Base-by-base conservation (phyloP, 2,113 vertebrate species). In the Myotis brandtii region DNA sequence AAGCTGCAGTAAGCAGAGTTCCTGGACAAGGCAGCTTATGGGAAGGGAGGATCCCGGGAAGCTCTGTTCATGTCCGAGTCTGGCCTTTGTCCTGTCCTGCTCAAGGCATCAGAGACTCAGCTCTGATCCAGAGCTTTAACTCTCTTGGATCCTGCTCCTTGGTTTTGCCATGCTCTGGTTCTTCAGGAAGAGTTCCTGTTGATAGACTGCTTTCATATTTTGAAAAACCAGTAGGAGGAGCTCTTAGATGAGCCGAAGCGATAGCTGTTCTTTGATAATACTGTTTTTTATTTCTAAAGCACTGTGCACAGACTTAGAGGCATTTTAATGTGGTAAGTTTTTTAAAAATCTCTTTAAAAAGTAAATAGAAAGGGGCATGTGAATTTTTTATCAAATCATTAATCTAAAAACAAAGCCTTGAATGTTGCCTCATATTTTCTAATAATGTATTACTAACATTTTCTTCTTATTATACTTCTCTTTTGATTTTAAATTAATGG, bases 361-460 rank as follows among this genome's bases (percentile, higher is more conserved):
- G 80, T 94, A 94, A 96, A 93, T 79, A 93, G 91, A 93, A 97
- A 88, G 62, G 91, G 80, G 86, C 83, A 93, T 34, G 59, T 94
- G 69, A 89, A 88, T 96, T 96, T 96, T 96, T 70, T 70, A 96
- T 96, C 56, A 96, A 95, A 66, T 89, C 80, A 94, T 86, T 4
- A 18, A 67, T 97, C 83, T 96, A 86, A 90, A 95, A 95, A 85
- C 72, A 96, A 97, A 96, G 43, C 50, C 50, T 50, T 67, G 37
- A 84, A 67, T 59, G 30, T 69, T 97, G 77, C 34, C 52, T 27
- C 11, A 3, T 91, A 70, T 89, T 97, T 97, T 95, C 86, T 79
- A 89, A 73, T 92, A 95, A 94, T 94, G 32, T 89, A 94, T 95
- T 86, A 82, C 72, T 83, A 91, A 83, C 14, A 59, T 94, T 97